Base-by-base conservation (phyloP, 2,888 invertebrate genomes). In the Mesochorus sp. region DNA sequence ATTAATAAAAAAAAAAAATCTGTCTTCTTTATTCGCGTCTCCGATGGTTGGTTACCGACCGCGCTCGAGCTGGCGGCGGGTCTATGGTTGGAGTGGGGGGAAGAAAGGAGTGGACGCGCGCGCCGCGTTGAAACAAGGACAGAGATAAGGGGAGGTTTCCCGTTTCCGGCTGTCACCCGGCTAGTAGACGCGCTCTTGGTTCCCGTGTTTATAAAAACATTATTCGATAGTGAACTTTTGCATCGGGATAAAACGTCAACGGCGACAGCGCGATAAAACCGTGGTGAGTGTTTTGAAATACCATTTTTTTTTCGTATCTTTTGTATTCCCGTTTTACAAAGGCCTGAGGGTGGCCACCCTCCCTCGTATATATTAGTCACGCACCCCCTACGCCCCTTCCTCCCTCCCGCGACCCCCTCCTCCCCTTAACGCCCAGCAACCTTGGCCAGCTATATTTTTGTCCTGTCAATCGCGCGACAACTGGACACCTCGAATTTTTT, bases 301-400 rank as follows among this genome's bases (percentile, higher is more conserved):
- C 59, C 76, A 78, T 57, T 79, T 77, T 79, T 72, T 73, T 68
- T 75, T 68, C 62, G 55, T 47, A n/a, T n/a, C 5, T 49, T 28
- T 51, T 26, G 24, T 44, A 34, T 34, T 47, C 12, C 80, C 79
- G 68, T 61, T 61, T 55, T 73, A 26, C 37, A 49, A 14, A 21
- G 26, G 55, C 31, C 76, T 59, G 83, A 85, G 88, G 87, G 88
- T 86, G 87, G 88, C 85, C 88, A 87, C 88, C 87, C 87, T 86
- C 87, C 88, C 89, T 82, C 85, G 81, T 81, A 86, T n/a, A 85
- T 88, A 89, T 89, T 89, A 89, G 89, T 89, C 89, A 89, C 86
- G 84, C 85, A 82, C 80, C 67, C 79, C n/a, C n/a, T n/a, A 71
- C 64, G 44, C 34, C 70, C 47, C 75, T 78, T 51, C 26, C 53